Conservation (phyloP, 1,140 invertebrate genomes). For the Ceratina australensis region DNA sequence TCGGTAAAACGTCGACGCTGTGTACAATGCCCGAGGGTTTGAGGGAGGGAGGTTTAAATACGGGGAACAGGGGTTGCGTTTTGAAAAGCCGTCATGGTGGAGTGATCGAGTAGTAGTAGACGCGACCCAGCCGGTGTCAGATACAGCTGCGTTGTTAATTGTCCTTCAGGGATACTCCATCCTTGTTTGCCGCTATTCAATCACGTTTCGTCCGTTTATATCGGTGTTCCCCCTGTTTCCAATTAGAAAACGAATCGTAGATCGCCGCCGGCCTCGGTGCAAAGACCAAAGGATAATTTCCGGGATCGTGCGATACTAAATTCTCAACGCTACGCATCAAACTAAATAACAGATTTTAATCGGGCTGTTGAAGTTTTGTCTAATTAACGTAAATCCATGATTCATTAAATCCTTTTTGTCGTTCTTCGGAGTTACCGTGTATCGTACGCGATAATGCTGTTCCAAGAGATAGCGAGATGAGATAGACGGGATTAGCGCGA, state of each 20-base stretch:
- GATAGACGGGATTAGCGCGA: too few species aligned
- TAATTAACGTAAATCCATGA: neutral
- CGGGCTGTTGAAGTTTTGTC: neutral
- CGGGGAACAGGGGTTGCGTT: neutral
- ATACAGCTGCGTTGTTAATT: conserved; percentile 41
- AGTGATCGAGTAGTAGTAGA: conserved; percentile 42
- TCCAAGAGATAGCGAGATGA: neutral
- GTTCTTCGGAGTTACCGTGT: neutral
- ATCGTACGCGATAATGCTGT: conserved; percentile 1
- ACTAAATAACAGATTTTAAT: too few species aligned
- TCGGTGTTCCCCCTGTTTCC: conserved; percentile 21
- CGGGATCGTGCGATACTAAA: neutral
- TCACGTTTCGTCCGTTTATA: conserved; percentile 25
- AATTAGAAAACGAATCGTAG: neutral
- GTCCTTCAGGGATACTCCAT: conserved; percentile 11
- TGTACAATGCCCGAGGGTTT: conserved; percentile 8
- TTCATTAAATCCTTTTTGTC: neutral
- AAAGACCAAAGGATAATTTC: neutral
- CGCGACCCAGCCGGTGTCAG: conserved; percentile 16
- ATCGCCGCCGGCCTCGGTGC: neutral
- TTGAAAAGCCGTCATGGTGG: conserved; percentile 40
- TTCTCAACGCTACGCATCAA: neutral
- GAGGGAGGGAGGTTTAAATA: too few species aligned
- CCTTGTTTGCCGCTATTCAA: conserved; percentile 2
- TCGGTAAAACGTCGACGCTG: conserved; percentile 15